These are phyloP conservation scores for Cataglyphis cursor DNA, from an alignment of 2,888 invertebrate genomes.

Conservation along the genomic window DNA sequence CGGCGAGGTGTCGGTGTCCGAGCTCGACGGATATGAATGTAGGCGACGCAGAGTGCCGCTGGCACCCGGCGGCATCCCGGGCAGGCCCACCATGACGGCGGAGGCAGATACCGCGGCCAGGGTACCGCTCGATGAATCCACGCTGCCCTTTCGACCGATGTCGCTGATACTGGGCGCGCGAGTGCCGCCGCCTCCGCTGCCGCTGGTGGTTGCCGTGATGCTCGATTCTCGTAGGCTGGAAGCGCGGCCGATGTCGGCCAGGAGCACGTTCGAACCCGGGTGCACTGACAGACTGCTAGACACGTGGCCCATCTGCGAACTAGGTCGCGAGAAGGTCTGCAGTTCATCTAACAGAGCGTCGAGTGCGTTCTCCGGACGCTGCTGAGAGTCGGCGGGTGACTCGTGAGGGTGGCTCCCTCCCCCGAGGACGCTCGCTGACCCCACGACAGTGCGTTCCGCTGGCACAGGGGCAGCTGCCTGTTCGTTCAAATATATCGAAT, in stretches of 20 bases:
- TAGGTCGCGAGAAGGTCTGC: constrained; percentile 95
- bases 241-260: constrained; percentile 87
- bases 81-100: not conserved
- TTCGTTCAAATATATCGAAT: constrained; percentile 64
- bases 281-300: constrained; percentile 52
- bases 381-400: constrained; percentile 88
- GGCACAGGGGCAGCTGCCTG: constrained; percentile 89
- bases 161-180: constrained; percentile 87
- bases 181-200: constrained; percentile 11
- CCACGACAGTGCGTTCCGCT: constrained; percentile 89
- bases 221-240: constrained; percentile 86
- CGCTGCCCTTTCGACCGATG: constrained; percentile 88
- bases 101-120: constrained; percentile 76
- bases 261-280: constrained; percentile 52
- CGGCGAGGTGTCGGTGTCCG: constrained; percentile 93
- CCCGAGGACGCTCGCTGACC: constrained; percentile 89
- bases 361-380: constrained; percentile 97
- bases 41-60: constrained; percentile 90
- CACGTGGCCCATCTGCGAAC: constrained; percentile 82
- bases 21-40: constrained; percentile 95
- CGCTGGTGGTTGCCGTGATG: constrained; percentile 19
- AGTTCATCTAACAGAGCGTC: constrained; percentile 98
- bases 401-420: constrained; percentile 89
- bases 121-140: constrained; percentile 86
- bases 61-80: constrained; percentile 28